phyloP scores from a whole-genome alignment of 2,888 invertebrate genomes.

The Mimachlamys varia region DNA sequence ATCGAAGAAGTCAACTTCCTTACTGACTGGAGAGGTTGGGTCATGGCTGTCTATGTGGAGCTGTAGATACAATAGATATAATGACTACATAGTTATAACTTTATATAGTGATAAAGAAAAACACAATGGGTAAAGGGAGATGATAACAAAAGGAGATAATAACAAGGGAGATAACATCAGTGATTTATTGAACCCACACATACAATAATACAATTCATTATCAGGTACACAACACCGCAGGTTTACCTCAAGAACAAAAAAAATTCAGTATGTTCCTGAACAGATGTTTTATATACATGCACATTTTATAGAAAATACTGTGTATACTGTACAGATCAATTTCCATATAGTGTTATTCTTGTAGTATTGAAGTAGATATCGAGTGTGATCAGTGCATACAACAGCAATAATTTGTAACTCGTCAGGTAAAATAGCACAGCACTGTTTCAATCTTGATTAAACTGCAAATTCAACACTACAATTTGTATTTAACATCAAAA shows the following conservation, averaged over 20 bases:
- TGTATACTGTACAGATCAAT: too few relatives aligned
- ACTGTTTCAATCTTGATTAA: background rate
- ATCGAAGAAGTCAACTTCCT: conserved; percentile 95
- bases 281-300: background rate
- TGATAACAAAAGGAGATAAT: background rate
- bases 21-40: conserved; percentile 81
- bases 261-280: background rate
- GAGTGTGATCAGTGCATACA: background rate
- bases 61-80: conserved; percentile 51
- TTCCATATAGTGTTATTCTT: too few relatives aligned
- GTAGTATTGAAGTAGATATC: too few relatives aligned
- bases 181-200: too few relatives aligned
- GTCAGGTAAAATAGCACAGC: background rate
- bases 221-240: background rate
- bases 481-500: too few relatives aligned
- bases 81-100: background rate
- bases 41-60: conserved; percentile 70
- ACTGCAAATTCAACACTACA: background rate
- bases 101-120: background rate
- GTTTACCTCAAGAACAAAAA: background rate
- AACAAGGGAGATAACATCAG: too few relatives aligned
- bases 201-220: background rate
- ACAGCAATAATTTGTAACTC: background rate
- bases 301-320: background rate
- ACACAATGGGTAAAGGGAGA: background rate